Evolutionary conservation across 2,888 invertebrate species (phyloP), one percentile per base, ranked within the genome.

Genomic region (Chloromyia formosa): DNA sequence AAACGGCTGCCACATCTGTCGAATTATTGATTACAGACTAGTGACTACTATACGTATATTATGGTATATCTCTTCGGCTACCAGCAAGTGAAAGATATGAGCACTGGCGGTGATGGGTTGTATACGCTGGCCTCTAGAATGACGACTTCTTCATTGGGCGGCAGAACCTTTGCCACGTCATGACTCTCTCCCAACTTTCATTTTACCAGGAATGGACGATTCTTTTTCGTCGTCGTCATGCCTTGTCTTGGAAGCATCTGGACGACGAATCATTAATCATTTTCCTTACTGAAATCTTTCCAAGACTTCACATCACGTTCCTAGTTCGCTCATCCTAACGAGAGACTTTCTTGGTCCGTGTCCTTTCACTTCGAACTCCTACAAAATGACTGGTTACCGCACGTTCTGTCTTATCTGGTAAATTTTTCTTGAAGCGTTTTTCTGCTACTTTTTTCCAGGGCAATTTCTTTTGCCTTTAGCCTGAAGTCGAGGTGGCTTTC

Each of bases 1-100:
- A 76, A 76, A 74, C 74, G 53, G 76, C 74, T 76, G 76, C 72
- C 76, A 74, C 76, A 76, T 76, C 76, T 76, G 76, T 74, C 76
- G 76, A 76, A 74, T 74, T 76, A 76, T 76, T 76, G 76, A 76
- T 76, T 76, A 54, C 74, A 53, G 45, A 62, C 62, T 35, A 62
- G 62, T 62, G 62, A 69, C 68, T 69, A 27, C 49, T 40, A 12
- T 49, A 12, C 66, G n/a, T 53, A 2, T 53, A 3, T 16, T 4
- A 16, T 53, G 10, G 2, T 16, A 16, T 14, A 23, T 14, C 20
- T 22, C n/a, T 10, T 23, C 23, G 53, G 72, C 53, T 56, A 58
- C 60, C 42, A 35, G 35, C 7, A 60, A 14, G 16, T 18, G 58
- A 16, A 68, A 5, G 23, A 22, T 40, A 35, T 9, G 40, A 62